Conservation (phyloP, 2,888 invertebrate species). For the Micoletzkya japonica region DNA sequence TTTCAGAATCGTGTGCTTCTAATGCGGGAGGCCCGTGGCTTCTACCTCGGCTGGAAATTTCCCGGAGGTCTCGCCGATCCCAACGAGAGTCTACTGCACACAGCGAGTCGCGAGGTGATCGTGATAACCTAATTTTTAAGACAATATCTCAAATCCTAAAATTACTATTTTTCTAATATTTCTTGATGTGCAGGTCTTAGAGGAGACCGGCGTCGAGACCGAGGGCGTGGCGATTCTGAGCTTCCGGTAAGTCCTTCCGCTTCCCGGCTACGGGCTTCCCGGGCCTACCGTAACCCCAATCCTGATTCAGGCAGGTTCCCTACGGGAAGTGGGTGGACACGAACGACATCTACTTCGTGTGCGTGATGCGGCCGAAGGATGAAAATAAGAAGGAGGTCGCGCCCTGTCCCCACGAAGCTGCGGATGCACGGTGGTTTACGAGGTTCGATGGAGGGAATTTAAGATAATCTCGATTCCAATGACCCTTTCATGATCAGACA, state of each 20-base stretch:
- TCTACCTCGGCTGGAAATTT: conserved; percentile 78
- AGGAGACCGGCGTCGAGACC: conserved; percentile 80
- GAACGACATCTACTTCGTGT: conserved; percentile 44
- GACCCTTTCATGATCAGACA: too few relatives aligned
- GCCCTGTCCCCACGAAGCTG: conserved; percentile 38
- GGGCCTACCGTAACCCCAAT: background rate
- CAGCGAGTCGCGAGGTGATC: conserved; percentile 82
- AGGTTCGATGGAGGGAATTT: too few relatives aligned
- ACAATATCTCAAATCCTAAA: too few relatives aligned
- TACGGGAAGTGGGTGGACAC: conserved; percentile 29
- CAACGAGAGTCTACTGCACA: conserved; percentile 82
- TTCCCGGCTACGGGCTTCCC: background rate
- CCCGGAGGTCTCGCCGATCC: conserved; percentile 75
- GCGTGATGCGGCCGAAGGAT: conserved; percentile 39
- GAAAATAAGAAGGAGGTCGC: conserved; percentile 29
- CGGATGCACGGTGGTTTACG: conserved; percentile 38
- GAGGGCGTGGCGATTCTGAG: conserved; percentile 32
- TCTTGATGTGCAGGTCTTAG: too few relatives aligned
- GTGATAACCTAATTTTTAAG: too few relatives aligned
- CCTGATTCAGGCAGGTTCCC: conserved; percentile 32
- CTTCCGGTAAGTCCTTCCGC: conserved; percentile 31
- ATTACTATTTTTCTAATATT: too few relatives aligned
- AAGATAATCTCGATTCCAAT: too few relatives aligned
- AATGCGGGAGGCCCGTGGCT: conserved; percentile 76
- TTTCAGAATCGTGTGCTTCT: conserved; percentile 76